Conservation (phyloP, 2,797 vertebrate genomes). For the Hydrophis major region DNA sequence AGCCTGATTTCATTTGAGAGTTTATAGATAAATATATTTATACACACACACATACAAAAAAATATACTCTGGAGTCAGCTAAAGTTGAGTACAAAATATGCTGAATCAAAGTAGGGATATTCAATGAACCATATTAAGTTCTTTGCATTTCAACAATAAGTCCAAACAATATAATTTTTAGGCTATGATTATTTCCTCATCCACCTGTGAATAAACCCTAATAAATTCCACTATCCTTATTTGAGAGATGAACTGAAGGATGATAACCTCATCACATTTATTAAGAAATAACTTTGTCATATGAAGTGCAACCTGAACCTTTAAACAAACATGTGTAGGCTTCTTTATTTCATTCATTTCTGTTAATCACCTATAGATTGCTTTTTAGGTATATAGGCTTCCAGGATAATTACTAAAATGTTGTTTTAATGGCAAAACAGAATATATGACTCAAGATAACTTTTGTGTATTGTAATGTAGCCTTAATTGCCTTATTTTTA, state of each 20-base stretch:
- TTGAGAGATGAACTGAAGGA: neutral
- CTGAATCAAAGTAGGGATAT: constrained; percentile 30
- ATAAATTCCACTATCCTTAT: too few relatives aligned
- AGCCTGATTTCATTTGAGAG: constrained; percentile 44
- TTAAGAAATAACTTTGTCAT: neutral
- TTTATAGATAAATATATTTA: constrained; percentile 25
- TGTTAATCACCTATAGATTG: neutral
- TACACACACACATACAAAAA: neutral
- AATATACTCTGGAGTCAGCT: neutral
- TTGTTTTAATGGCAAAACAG: neutral
- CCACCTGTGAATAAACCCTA: neutral
- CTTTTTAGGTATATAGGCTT: neutral
- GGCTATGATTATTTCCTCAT: neutral
- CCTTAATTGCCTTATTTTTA: neutral
- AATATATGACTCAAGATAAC: neutral
- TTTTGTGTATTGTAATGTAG: neutral
- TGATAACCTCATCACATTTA: neutral
- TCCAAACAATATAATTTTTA: neutral
- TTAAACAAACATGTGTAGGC: neutral
- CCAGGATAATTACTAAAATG: neutral
- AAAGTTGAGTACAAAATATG: constrained; percentile 26
- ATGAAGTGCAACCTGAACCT: neutral
- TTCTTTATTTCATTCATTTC: neutral
- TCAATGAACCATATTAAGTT: neutral
- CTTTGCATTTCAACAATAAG: neutral